These are phyloP conservation scores for Mus musculus DNA, from an alignment of 2,113 vertebrate species.

Conservation along the genomic window GRCm39 chr2:81509501-81510000, in stretches of 20 bases:
- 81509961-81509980: neutral
- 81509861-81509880: conserved; percentile 5
- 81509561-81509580: neutral
- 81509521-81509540: neutral
- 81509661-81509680: neutral
- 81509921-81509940: neutral
- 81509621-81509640: neutral
- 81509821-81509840: conserved; percentile 10
- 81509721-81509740: neutral
- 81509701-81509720: neutral
- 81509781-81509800: neutral
- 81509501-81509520: neutral
- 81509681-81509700: neutral
- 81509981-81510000: conserved; percentile 2
- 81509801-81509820: neutral
- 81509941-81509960: neutral
- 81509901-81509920: neutral
- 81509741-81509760: neutral
- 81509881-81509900: neutral
- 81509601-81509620: neutral
- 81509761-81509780: neutral
- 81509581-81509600: neutral
- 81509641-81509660: neutral
- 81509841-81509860: conserved; percentile 49
- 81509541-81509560: neutral